Percentiles rank a stretch among this genome's conserved stretches.
Conservation (phyloP, 2,797 vertebrate genomes). For the Rallus crepitans region DNA sequence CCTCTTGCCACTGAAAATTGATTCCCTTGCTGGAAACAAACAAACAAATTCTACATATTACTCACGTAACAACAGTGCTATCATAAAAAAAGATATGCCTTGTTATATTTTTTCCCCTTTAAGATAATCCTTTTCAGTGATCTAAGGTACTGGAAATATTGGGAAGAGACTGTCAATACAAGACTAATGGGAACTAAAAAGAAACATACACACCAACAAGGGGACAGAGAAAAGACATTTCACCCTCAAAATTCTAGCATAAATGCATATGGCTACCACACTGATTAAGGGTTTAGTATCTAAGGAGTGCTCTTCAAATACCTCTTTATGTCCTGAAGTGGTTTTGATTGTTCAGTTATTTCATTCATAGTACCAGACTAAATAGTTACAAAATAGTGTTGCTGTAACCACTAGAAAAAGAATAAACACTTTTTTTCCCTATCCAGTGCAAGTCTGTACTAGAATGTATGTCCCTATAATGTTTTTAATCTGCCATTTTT, state of each 20-base stretch:
- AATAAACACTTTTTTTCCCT: not conserved
- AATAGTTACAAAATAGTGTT: not conserved
- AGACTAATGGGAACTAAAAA: not conserved
- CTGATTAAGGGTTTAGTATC: not conserved
- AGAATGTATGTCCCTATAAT: not conserved
- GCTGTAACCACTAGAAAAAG: not conserved
- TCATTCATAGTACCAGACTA: not conserved
- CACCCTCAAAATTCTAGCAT: not conserved
- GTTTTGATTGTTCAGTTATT: not conserved
- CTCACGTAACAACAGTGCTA: not conserved
- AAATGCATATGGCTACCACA: not conserved
- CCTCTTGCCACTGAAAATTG: not conserved
- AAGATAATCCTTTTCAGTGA: not conserved
- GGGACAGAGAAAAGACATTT: not conserved
- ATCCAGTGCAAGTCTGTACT: not conserved
- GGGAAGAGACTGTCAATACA: not conserved
- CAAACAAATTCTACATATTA: not conserved
- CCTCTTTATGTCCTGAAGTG: not conserved
- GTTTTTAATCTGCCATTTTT: not conserved
- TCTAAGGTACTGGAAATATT: not conserved
- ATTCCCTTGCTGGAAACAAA: not conserved
- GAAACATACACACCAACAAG: too few relatives aligned
- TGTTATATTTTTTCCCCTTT: not conserved
- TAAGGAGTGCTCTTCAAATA: not conserved
- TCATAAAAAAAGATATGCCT: not conserved